Evolutionary conservation across 1,140 invertebrate species (phyloP).

Genomic region (Schmidtea mediterranea): DNA sequence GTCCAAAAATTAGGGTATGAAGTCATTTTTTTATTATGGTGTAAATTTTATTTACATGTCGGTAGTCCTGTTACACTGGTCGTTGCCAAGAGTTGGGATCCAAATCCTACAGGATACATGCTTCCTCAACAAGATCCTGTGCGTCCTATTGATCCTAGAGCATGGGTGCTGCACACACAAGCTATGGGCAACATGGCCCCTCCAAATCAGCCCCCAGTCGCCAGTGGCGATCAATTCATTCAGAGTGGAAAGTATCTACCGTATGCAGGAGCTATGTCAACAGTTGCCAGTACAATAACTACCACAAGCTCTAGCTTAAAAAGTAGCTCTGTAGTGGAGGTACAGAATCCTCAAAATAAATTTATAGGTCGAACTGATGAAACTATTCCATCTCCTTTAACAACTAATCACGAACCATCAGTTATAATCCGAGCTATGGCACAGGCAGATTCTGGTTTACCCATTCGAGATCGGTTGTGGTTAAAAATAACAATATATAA

Average conservation of each 20-base stretch:
- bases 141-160: slow-evolving; percentile 17
- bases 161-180: slow-evolving; percentile 22
- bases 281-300: background rate
- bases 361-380: too few species aligned
- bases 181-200: slow-evolving; percentile 11
- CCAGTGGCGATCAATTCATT: background rate
- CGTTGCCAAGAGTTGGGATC: slow-evolving; percentile 17
- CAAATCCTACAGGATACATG: slow-evolving; percentile 8
- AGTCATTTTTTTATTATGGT: background rate
- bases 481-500: slow-evolving; percentile 84
- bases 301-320: too few species aligned
- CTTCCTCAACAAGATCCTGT: slow-evolving; percentile 14
- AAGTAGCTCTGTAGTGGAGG: too few species aligned
- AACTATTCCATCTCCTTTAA: too few species aligned
- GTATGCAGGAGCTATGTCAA: background rate
- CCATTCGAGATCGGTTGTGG: slow-evolving; percentile 81
- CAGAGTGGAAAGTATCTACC: background rate
- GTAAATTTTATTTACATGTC: background rate
- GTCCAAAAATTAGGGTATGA: slow-evolving; percentile 7
- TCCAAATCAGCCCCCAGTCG: background rate
- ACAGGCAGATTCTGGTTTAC: slow-evolving; percentile 61
- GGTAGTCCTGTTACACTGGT: slow-evolving; percentile 17
- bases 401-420: too few species aligned
- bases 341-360: too few species aligned
- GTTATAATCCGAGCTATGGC: slow-evolving; percentile 46